Base-by-base conservation (phyloP, 2,888 invertebrate species). In the Acronicta alni region DNA sequence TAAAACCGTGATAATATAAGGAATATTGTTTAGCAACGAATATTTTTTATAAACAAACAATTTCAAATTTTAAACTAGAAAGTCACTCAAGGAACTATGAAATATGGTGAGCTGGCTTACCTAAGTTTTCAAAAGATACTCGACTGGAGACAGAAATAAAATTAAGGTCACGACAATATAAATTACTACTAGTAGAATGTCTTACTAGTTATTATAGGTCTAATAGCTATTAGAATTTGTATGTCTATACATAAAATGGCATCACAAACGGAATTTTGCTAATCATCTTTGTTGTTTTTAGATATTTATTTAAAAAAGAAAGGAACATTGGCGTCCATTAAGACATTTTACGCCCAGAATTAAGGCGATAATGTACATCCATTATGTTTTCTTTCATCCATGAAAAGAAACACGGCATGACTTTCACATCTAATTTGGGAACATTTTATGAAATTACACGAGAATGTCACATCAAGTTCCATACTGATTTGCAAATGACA, bases 361-460 rank as follows among this genome's bases (percentile, higher is more conserved):
- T 44, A 15, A 42, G 49, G 51, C 59, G 43, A 37, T 68, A 70
- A 70, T 57, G 55, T 61, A 63, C 39, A 53, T 58, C 57, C 73
- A 70, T 72, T 72, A 62, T 55, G 18, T 37, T 43, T 72, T 57
- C 55, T 73, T 72, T 57, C 57, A 67, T 62, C 62, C 57, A 32
- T 52, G 45, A 57, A 57, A 72, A 55, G 57, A 15, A 42, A 55
- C 63, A 67, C 37, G 62, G 62, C 68, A 32, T 45, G 62, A 51
- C 62, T 54, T 67, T 72, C 62, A 37, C 51, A 30, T 62, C 41
- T 55, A 67, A 71, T 70, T 62, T 72, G 20, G 16, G n/a, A 56
- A 37, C 20, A 61, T 57, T 62, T 72, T 67, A 72, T 72, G 42
- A 56, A 72, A 67, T 61, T 72, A 51, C 18, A 49, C 23, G 42